phyloP scores from a whole-genome alignment of 2,888 invertebrate genomes.

The Branchellion lobata region DNA sequence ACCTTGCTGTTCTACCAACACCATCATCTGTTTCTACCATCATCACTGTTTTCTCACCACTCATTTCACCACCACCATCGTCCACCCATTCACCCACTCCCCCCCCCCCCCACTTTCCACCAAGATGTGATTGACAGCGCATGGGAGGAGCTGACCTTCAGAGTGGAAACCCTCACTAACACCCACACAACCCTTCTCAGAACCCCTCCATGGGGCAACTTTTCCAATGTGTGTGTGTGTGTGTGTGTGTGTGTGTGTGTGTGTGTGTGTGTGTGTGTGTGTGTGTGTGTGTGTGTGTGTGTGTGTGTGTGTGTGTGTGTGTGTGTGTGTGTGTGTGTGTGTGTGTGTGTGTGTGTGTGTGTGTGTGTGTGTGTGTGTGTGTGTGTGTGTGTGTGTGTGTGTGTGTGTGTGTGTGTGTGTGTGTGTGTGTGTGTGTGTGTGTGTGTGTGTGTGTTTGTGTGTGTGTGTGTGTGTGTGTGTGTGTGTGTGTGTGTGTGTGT shows the following conservation, averaged over 20 bases:
- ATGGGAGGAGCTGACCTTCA: no score
- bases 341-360: constrained; percentile 14
- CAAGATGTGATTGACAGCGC: not conserved
- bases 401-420: constrained; percentile 42
- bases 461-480: constrained; percentile 18
- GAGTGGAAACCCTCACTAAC: no score
- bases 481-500: not conserved
- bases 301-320: constrained; percentile 28
- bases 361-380: constrained; percentile 38
- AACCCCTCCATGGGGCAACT: no score
- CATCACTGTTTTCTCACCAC: not conserved
- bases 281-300: constrained; percentile 27
- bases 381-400: constrained; percentile 35
- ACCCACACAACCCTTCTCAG: no score
- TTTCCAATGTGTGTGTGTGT: constrained; percentile 3
- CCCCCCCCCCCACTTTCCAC: not conserved
- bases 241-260: constrained; percentile 27
- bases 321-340: constrained; percentile 25
- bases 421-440: constrained; percentile 35
- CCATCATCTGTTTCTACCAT: no score
- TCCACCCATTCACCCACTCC: constrained; percentile 7
- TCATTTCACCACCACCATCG: not conserved
- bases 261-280: constrained; percentile 6
- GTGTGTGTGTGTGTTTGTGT: constrained; percentile 34
- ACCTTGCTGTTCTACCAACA: no score